A percentile compares a stretch with the other conserved stretches of the same genome.
Evolutionary conservation across 2,113 vertebrate species (phyloP).

Genomic region (Sigmodon hispidus): DNA sequence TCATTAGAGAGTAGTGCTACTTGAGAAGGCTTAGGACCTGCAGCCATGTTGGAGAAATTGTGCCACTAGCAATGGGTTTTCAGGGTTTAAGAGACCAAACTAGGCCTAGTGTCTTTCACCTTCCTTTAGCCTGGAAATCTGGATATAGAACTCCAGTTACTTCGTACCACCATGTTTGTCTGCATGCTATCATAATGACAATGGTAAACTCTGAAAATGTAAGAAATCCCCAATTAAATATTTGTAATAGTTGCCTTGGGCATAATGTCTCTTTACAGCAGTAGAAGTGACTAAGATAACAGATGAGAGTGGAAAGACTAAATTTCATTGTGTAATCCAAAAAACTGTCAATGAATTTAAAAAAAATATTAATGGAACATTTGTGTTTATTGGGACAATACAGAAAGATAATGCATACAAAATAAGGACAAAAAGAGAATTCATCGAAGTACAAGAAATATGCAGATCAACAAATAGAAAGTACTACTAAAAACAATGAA

Average conservation of each 20-base stretch:
- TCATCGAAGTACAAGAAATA: neutral
- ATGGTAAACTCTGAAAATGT: neutral
- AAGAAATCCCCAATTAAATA: neutral
- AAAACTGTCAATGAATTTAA: neutral
- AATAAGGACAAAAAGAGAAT: neutral
- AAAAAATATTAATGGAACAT: neutral
- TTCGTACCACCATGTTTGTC: neutral
- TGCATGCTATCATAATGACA: neutral
- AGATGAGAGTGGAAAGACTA: neutral
- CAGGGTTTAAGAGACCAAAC: neutral
- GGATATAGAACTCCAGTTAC: neutral
- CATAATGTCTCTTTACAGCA: neutral
- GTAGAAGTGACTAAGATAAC: neutral
- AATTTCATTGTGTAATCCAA: neutral
- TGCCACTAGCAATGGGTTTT: rapidly evolving
- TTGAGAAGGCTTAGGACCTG: neutral
- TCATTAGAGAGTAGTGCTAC: neutral
- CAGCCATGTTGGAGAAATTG: neutral
- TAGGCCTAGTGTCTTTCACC: neutral
- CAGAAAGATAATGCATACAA: neutral
- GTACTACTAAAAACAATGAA: neutral
- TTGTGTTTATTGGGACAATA: neutral
- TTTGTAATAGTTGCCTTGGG: neutral
- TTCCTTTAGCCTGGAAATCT: neutral
- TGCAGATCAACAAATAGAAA: neutral